phyloP scores from a whole-genome alignment of 2,888 invertebrate genomes.

The Drosophila birchii region DNA sequence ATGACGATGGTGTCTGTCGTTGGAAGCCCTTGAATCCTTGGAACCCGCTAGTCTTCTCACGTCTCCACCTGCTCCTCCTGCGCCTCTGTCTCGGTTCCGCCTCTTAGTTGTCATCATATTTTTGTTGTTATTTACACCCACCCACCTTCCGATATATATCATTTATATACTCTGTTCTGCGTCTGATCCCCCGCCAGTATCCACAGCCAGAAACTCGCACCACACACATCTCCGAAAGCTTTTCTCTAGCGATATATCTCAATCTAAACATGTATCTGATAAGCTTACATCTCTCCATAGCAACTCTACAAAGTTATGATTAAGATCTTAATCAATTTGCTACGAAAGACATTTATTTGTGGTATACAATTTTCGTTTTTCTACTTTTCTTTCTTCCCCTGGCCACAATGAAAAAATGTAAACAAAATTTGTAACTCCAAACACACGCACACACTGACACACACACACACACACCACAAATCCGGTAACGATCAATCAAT shows the following conservation, averaged over 20 bases:
- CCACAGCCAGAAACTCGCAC: slow-evolving; percentile 28
- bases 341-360: slow-evolving; percentile 65
- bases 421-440: slow-evolving; percentile 47
- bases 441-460: slow-evolving; percentile 20
- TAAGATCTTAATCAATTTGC: slow-evolving; percentile 54
- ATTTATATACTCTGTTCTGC: slow-evolving; percentile 36
- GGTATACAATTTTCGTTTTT: slow-evolving; percentile 74
- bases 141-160: slow-evolving; percentile 12
- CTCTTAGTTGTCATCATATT: slow-evolving; percentile 35
- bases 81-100: slow-evolving; percentile 22
- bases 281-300: slow-evolving; percentile 59
- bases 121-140: neutral
- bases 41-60: slow-evolving; percentile 9
- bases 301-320: slow-evolving; percentile 49
- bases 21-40: slow-evolving; percentile 5
- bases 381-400: slow-evolving; percentile 70
- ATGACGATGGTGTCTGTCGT: slow-evolving; percentile 18
- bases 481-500: slow-evolving; percentile 25
- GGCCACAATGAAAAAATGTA: slow-evolving; percentile 38
- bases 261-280: slow-evolving; percentile 54
- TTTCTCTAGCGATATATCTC: slow-evolving; percentile 48
- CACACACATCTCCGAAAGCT: slow-evolving; percentile 46
- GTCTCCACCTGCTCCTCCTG: neutral
- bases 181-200: slow-evolving; percentile 17
- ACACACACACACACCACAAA: slow-evolving; percentile 8